Percentiles rank a stretch among this genome's conserved stretches.
phyloP scores from a whole-genome alignment of 2,888 invertebrate genomes.

The Drosophila suboccidentalis region DNA sequence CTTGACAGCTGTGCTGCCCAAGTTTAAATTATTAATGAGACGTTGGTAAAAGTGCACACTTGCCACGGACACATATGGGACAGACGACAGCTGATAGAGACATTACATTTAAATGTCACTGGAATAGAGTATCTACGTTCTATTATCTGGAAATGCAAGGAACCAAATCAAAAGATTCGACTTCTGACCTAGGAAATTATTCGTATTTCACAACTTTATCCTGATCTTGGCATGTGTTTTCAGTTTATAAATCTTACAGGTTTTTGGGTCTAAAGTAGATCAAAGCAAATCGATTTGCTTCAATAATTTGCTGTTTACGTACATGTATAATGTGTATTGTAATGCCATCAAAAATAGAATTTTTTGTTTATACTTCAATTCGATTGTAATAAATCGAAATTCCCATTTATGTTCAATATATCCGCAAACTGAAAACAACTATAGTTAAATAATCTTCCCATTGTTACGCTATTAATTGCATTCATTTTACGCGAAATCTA shows the following conservation, averaged over 20 bases:
- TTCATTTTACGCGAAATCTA: conserved; percentile 1
- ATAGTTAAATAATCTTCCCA: not conserved
- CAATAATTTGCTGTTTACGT: not conserved
- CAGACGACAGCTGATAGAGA: conserved; percentile 37
- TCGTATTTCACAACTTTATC: conserved; percentile 1
- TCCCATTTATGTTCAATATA: not conserved
- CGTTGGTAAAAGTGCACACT: conserved; percentile 66
- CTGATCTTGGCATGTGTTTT: conserved; percentile 16
- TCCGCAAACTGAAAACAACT: not conserved
- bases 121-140: conserved; percentile 25
- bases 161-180: not conserved
- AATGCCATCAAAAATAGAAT: not conserved
- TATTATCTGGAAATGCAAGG: conserved; percentile 1
- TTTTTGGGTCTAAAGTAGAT: not conserved
- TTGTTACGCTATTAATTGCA: conserved; percentile 1
- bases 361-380: conserved; percentile 1
- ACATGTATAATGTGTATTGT: not conserved
- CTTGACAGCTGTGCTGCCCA: conserved; percentile 1
- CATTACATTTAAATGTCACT: conserved; percentile 27
- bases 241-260: not conserved
- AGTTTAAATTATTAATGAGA: conserved; percentile 66
- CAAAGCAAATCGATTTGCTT: not conserved
- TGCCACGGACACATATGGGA: conserved; percentile 40
- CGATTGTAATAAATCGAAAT: not conserved
- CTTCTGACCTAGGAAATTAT: not conserved